Percentiles rank a stretch among this genome's conserved stretches.
Conservation (phyloP, 2,888 invertebrate species). For the Sinohyriopsis cumingii region DNA sequence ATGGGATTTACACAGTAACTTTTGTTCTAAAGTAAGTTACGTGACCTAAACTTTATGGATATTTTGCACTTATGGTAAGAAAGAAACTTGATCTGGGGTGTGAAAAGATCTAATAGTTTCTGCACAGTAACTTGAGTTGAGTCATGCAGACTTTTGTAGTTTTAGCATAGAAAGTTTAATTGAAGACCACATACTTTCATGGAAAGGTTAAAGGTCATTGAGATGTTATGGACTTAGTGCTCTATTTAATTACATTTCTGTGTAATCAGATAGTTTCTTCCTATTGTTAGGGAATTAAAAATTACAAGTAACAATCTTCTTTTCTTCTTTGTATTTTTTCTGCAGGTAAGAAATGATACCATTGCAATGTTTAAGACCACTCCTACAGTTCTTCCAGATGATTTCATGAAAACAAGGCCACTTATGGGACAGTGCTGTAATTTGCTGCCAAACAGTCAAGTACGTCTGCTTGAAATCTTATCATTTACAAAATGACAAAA, state of each 20-base stretch:
- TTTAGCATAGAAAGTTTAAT: too few species aligned
- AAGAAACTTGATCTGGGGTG: not conserved
- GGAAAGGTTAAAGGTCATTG: too few species aligned
- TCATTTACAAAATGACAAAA: not conserved
- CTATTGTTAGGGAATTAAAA: too few species aligned
- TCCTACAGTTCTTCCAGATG: slow-evolving; percentile 52
- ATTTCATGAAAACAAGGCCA: slow-evolving; percentile 48
- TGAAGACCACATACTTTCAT: too few species aligned
- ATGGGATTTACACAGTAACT: too few species aligned
- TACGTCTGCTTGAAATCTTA: slow-evolving; percentile 6
- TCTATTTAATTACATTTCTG: too few species aligned
- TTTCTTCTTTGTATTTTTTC: slow-evolving; percentile 1
- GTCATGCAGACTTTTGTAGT: not conserved
- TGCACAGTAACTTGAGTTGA: not conserved
- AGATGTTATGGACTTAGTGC: too few species aligned
- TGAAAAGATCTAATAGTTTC: not conserved
- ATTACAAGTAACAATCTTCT: not conserved
- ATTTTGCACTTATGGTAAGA: too few species aligned
- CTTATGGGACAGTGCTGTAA: slow-evolving; percentile 58
- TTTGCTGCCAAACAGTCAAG: slow-evolving; percentile 59
- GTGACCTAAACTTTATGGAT: too few species aligned
- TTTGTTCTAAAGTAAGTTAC: too few species aligned
- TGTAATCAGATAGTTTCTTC: too few species aligned
- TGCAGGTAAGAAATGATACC: slow-evolving; percentile 41
- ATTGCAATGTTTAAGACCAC: slow-evolving; percentile 56